phyloP scores from a whole-genome alignment of 2,888 invertebrate species.

The Liopterus haemorrhoidalis region DNA sequence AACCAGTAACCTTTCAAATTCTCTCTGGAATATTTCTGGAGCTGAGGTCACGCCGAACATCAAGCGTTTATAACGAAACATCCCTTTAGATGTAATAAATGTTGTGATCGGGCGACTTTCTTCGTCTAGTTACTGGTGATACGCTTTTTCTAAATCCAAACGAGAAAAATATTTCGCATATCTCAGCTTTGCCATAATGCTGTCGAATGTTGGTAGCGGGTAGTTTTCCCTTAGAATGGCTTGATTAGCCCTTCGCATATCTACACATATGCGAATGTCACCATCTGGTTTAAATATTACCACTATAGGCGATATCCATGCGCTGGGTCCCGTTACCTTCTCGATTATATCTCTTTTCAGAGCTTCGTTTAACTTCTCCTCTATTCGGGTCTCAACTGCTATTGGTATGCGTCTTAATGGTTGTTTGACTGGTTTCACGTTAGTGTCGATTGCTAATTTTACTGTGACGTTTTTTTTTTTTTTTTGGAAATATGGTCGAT shows the following conservation, averaged over 20 bases:
- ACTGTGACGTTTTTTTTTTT: slow-evolving; percentile 25
- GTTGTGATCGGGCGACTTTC: too few relatives aligned
- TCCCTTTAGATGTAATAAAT: slow-evolving; percentile 29
- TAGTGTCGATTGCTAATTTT: slow-evolving; percentile 24
- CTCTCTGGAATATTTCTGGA: slow-evolving; percentile 35
- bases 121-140: too few relatives aligned
- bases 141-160: slow-evolving; percentile 31
- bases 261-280: slow-evolving; percentile 38
- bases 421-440: slow-evolving; percentile 27
- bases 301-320: slow-evolving; percentile 39
- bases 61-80: slow-evolving; percentile 37
- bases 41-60: slow-evolving; percentile 40
- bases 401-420: slow-evolving; percentile 26
- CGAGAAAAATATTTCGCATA: slow-evolving; percentile 27
- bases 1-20: slow-evolving; percentile 34
- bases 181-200: slow-evolving; percentile 30
- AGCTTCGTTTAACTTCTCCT: slow-evolving; percentile 22
- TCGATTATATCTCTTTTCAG: slow-evolving; percentile 36
- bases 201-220: slow-evolving; percentile 33
- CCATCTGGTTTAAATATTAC: slow-evolving; percentile 35
- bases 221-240: slow-evolving; percentile 34
- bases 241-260: slow-evolving; percentile 39
- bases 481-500: slow-evolving; percentile 25
- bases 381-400: slow-evolving; percentile 26
- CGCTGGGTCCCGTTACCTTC: slow-evolving; percentile 34